phyloP scores from a whole-genome alignment of 2,888 invertebrate genomes.

The Carabus problematicus region DNA sequence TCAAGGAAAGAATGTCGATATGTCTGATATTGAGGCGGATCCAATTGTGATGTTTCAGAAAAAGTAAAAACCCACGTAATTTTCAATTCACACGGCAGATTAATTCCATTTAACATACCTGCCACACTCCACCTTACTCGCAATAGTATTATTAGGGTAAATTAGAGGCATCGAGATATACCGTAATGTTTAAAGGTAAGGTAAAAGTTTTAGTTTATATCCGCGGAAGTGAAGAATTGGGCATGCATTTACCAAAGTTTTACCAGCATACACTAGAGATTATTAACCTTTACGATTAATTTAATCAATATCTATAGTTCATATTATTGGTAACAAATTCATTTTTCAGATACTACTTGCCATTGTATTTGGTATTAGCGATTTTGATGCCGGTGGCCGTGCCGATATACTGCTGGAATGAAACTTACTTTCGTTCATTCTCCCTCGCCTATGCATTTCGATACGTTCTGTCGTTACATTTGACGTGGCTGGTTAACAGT shows the following conservation, averaged over 20 bases:
- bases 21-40: constrained; percentile 83
- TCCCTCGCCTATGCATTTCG: constrained; percentile 69
- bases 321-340: not conserved
- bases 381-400: constrained; percentile 69
- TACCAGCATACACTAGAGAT: no score
- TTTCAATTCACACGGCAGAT: no score
- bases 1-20: constrained; percentile 85
- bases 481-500: constrained; percentile 84
- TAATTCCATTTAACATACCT: no score
- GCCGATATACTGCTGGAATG: constrained; percentile 75
- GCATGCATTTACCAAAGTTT: no score
- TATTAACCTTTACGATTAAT: no score
- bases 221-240: no score
- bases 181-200: no score
- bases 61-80: constrained; percentile 80
- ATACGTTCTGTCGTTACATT: constrained; percentile 69
- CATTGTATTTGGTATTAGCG: constrained; percentile 48
- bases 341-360: constrained; percentile 16
- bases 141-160: no score
- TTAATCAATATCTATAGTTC: no score
- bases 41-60: constrained; percentile 87
- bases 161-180: no score
- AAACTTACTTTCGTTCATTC: constrained; percentile 65
- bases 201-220: no score
- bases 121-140: no score